Evolutionary conservation across 2,797 vertebrate genomes (phyloP).

Genomic region (Danio jaintianensis): DNA sequence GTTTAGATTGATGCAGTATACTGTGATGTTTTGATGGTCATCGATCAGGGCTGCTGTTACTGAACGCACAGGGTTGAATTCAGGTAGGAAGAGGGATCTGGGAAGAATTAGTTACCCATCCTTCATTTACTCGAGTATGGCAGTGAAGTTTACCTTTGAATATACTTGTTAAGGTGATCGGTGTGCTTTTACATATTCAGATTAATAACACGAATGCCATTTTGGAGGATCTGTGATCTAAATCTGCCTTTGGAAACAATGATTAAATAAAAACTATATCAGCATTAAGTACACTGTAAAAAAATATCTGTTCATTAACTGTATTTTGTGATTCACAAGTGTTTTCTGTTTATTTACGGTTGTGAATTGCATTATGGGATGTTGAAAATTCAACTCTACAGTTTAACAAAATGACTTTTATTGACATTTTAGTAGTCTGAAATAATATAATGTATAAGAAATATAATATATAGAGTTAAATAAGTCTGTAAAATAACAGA

Average conservation of each 20-base stretch:
- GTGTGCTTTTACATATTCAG: not conserved
- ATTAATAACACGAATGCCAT: not conserved
- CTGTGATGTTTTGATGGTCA: not conserved
- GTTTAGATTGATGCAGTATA: not conserved
- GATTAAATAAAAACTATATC: too few species aligned
- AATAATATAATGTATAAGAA: too few species aligned
- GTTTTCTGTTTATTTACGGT: too few species aligned
- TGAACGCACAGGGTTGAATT: not conserved
- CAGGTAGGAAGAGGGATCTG: constrained; percentile 8
- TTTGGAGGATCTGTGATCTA: not conserved
- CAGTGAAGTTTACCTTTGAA: not conserved
- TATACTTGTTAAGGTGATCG: not conserved
- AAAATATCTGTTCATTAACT: too few species aligned
- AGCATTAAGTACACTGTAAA: too few species aligned
- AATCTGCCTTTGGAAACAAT: not conserved
- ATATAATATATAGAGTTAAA: too few species aligned
- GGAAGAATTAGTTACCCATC: not conserved
- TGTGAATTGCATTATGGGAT: too few species aligned
- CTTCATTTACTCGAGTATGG: not conserved
- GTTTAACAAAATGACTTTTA: too few species aligned
- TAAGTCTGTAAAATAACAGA: too few species aligned
- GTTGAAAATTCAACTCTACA: too few species aligned
- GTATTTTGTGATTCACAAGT: too few species aligned
- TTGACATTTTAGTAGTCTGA: too few species aligned
- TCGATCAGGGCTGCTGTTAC: not conserved